phyloP scores from a whole-genome alignment of 1,140 invertebrate genomes.

The Amyelois transitella region DNA sequence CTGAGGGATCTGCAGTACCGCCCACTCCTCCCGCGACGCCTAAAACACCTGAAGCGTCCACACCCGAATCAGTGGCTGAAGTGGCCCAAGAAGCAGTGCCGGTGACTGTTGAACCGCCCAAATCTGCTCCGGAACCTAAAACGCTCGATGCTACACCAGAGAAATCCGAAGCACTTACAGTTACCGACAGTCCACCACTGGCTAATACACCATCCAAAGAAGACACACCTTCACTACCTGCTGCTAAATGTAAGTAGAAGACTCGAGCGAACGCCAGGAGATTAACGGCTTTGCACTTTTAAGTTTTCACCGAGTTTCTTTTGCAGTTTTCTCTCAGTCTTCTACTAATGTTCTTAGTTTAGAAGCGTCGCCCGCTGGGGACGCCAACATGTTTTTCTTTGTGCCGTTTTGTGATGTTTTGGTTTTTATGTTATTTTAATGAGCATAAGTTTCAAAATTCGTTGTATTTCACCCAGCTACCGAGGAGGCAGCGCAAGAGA shows the following conservation, averaged over 20 bases:
- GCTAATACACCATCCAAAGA: slow-evolving; percentile 58
- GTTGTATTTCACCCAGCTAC: slow-evolving; percentile 75
- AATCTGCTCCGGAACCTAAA: slow-evolving; percentile 32
- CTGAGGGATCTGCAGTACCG: slow-evolving; percentile 30
- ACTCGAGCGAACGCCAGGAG: slow-evolving; percentile 16
- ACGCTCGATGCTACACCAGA: slow-evolving; percentile 8
- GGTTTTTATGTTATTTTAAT: slow-evolving; percentile 67
- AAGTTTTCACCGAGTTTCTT: slow-evolving; percentile 62
- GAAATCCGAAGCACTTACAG: slow-evolving; percentile 30
- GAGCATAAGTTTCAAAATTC: slow-evolving; percentile 69
- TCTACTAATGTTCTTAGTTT: slow-evolving; percentile 61
- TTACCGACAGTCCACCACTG: slow-evolving; percentile 54
- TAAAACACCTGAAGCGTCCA: slow-evolving; percentile 18
- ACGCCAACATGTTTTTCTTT: slow-evolving; percentile 55
- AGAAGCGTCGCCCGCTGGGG: slow-evolving; percentile 29
- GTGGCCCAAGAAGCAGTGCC: background rate
- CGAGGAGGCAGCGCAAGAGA: slow-evolving; percentile 74
- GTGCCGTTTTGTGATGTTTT: slow-evolving; percentile 72
- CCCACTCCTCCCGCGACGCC: slow-evolving; percentile 20
- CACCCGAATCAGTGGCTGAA: slow-evolving; percentile 12
- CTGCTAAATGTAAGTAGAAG: slow-evolving; percentile 65
- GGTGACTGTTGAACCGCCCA: slow-evolving; percentile 11
- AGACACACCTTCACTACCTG: slow-evolving; percentile 39
- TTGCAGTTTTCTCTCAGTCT: slow-evolving; percentile 64
- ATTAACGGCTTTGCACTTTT: slow-evolving; percentile 61